Base-by-base conservation (phyloP, 2,888 invertebrate genomes). In the Drosophila tripunctata region DNA sequence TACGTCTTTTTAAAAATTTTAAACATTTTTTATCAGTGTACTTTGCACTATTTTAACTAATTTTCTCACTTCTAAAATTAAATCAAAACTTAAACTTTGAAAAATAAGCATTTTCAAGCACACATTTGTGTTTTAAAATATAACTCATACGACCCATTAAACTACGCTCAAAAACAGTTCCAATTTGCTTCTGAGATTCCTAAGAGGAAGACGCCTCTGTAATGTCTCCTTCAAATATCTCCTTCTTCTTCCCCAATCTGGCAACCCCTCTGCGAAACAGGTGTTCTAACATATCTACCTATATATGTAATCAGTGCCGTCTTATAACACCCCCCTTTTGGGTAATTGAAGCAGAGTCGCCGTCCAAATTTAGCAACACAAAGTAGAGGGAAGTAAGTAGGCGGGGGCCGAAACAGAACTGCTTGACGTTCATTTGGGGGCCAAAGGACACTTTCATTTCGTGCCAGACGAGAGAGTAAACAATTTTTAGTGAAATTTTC, bases 401-500 rank as follows among this genome's bases (percentile, higher is more conserved):
- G 45, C 17, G 33, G 21, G 40, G 48, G 15, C 24, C 21, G 15
- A 36, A 27, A 27, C 27, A 10, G 27, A 27, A 21, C 24, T 22
- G 15, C 17, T 55, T 44, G 35, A 36, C 31, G 56, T 33, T 45
- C 31, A 45, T 15, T 40, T 35, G 65, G 58, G 68, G 78, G 75
- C 78, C 79, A 72, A 81, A 88, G 84, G 78, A 75, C 75, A 89
- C 90, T 90, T 90, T 89, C 89, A 87, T 91, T 90, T 88, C 77
- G 75, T 83, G 78, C 78, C 82, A 80, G 78, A 75, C 85, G 89
- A 90, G 91, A 91, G 90, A 91, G 91, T 90, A 90, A 91, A 91
- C 91, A 91, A 90, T 91, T 91, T 91, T 91, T 90, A 91, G 91
- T 90, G 91, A 91, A 91, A 91, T 91, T 91, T 91, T 87, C 83